Base-by-base conservation (phyloP, 2,888 invertebrate genomes). In the Lutraria lutraria region DNA sequence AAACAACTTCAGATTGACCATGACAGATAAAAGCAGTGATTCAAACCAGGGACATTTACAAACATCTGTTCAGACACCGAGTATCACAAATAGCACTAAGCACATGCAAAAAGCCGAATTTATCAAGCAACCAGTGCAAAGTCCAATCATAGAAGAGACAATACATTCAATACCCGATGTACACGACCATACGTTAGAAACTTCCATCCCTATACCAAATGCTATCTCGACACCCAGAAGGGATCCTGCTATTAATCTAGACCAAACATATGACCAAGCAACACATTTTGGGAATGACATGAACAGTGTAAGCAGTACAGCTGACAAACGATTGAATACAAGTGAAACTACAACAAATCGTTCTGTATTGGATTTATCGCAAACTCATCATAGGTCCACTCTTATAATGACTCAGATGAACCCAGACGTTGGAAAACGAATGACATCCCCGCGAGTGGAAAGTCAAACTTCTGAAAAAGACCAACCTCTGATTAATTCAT, bases 1-100 rank as follows among this genome's bases (percentile, higher is more conserved):
- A 6, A 88, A 81, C 8, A 85, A 90, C 85, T 88, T 90, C 60
- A 89, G 87, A 81, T 63, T 90, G 21, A 87, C 88, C 0, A 83
- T 90, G 87, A 82, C 88, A 3, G 54, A 87, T 43, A 43, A 43
- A 43, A 43, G 43, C 43, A 76, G 19, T 31, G 31, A 31, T 19
- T 21, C 31, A 0, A 76, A 34, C 31, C 76, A 34, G 29, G 34
- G 76, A 76, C 31, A 31, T 34, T 76, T 34, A 16, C 31, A 43
- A 43, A 43, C 43, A 8, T 8, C 43, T 8, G 60, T 31, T 0
- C 29, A 31, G 15, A 60, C 60, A 25, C 56, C 29, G 6, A 56
- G 81, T 13, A 13, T n/a, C 21, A 13, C 16, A 1, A 81, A 21
- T 25, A 13, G 25, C 19, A 60, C 54, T 25, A 84, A 84, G 21